Base-by-base conservation (phyloP, 2,888 invertebrate species). In the Ectemnius cavifrons region DNA sequence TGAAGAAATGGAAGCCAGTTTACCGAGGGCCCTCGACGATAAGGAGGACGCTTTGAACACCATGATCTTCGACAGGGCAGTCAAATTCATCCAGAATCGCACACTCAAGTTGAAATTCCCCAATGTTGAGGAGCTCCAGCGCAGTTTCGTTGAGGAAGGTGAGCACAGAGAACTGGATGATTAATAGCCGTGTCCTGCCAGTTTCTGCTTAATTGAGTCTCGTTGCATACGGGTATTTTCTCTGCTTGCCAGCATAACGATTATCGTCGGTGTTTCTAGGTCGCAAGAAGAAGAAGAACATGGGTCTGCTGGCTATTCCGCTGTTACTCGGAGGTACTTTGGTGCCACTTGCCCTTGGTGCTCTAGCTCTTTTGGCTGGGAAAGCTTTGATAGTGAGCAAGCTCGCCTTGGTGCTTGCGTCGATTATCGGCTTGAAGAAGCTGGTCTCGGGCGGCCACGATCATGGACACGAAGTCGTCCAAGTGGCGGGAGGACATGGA, bases 341-440 rank as follows among this genome's bases (percentile, higher is more conserved):
- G 89, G 94, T 97, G 57, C 97, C 97, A 4, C 91, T 97, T 66
- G 96, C 96, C 2, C 94, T 96, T 75, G 97, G 96, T 72, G 96
- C 96, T 8, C 90, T 97, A 28, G 96, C 96, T 20, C 92, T 97
- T 64, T 90, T 97, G 68, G 96, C 97, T 58, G 97, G 97, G 82
- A 97, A 97, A 91, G 97, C 97, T 57, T 91, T 97, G 78, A 96
- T 97, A 83, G 95, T 97, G 62, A 96, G 96, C 79, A 97, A 97
- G 88, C 91, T 97, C 82, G 97, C 97, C 0, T 91, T 97, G 67
- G 96, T 96, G 0, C 91, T 97, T 63, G 96, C 97, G 73, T 95
- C 95, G 81, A 96, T 97, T 84, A 96, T 97, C 82, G 97, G 96
- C 2, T 92, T 97, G 90, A 97, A 96, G 92, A 97, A 97, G 86